Evolutionary conservation across 2,888 invertebrate species (phyloP).

Genomic region (Dasysyrphus albostriatus): DNA sequence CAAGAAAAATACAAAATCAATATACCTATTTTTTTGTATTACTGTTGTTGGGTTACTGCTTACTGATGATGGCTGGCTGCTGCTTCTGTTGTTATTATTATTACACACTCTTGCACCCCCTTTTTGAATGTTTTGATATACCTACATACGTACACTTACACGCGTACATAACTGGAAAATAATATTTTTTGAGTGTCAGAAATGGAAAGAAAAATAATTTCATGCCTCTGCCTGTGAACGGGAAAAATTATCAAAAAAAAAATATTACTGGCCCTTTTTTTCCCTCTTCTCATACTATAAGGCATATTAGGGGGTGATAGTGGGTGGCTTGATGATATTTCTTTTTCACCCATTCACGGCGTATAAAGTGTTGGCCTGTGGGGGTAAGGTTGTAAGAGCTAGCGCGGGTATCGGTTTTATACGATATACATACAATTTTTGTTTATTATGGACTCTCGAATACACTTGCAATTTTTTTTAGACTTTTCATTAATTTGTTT

Average conservation of each 20-base stretch:
- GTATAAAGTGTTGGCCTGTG: constrained; percentile 55
- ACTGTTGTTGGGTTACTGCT: constrained; percentile 61
- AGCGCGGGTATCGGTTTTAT: background rate
- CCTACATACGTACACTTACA: constrained; percentile 63
- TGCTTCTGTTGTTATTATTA: constrained; percentile 78
- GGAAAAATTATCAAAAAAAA: constrained; percentile 69
- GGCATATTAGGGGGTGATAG: constrained; percentile 32
- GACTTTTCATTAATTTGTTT: constrained; percentile 75
- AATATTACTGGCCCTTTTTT: constrained; percentile 58
- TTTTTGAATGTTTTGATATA: constrained; percentile 82
- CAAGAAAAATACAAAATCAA: constrained; percentile 75
- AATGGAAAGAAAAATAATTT: constrained; percentile 84
- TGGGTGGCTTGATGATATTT: constrained; percentile 51
- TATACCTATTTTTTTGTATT: constrained; percentile 56
- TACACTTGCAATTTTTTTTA: constrained; percentile 72
- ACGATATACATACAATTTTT: constrained; percentile 46
- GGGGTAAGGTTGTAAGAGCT: background rate
- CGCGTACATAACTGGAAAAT: constrained; percentile 82
- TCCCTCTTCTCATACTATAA: constrained; percentile 24
- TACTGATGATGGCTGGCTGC: constrained; percentile 62
- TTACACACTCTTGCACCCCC: constrained; percentile 79
- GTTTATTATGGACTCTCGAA: constrained; percentile 70
- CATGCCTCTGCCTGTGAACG: constrained; percentile 79
- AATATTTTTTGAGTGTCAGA: constrained; percentile 83
- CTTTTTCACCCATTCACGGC: constrained; percentile 56